Base-by-base conservation (phyloP, 2,797 vertebrate genomes). In the Cichlasoma orientale region DNA sequence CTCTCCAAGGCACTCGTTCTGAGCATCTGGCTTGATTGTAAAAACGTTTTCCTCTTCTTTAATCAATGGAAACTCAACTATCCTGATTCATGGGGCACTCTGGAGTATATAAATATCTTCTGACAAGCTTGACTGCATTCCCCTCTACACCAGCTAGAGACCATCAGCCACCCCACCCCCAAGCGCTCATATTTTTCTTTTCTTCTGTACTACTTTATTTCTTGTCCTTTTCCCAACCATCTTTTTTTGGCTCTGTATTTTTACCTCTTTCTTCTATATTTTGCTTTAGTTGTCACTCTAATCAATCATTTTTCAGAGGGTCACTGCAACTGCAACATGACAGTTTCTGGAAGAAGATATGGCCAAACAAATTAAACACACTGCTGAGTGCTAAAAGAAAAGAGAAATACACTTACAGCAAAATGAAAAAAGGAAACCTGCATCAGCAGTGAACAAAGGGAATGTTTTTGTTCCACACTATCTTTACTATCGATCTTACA, bases 11-110 rank as follows among this genome's bases (percentile, higher is more conserved):
- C 89, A 80, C 78, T 90, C 85, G 73, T 88, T 86, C 84, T 89
- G 70, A 92, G 90, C 83, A 92, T 90, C 88, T 78, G 83, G 82
- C 89, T 89, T 95, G 93, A 94, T 93, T 95, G 91, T 93, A 87
- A 91, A 93, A 95, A 94, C 59, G 88, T 89, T 90, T 85, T 81
- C 88, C 94, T 94, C 93, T 94, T 94, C 93, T 94, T 93, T 93
- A 95, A 95, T 95, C 94, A 96, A 95, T 93, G 89, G 82, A 94
- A 91, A 92, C 89, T 91, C 84, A 90, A 90, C 88, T 90, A 88
- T 93, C 93, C 88, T 92, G 90, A 94, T 94, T 94, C 89, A 91
- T 89, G 77, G 81, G 80, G 74, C 87, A 91, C 92, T 94, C 86
- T 91, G 86, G 88, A 93, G 91, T 92, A 91, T 86, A 94, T 93